A percentile compares a stretch with the other conserved stretches of the same genome.
Evolutionary conservation across 2,888 invertebrate genomes (phyloP).

Genomic region (Thera obeliscata): DNA sequence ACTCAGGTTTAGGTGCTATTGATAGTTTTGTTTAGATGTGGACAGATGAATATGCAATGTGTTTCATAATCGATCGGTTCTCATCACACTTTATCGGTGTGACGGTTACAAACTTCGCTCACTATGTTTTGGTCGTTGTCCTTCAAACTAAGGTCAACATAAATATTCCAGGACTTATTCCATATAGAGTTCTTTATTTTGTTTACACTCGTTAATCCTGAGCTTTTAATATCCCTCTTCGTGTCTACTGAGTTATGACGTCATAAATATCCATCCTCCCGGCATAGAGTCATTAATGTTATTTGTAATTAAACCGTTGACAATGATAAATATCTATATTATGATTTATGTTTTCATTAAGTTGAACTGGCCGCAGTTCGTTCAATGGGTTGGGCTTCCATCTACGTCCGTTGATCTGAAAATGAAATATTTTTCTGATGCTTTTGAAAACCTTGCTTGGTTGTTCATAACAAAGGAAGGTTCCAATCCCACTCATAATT

Average conservation of each 20-base stretch:
- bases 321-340: conserved; percentile 43
- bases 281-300: conserved; percentile 49
- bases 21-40: neutral
- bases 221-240: conserved; percentile 20
- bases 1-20: neutral
- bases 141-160: conserved; percentile 6
- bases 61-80: conserved; percentile 5
- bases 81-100: neutral
- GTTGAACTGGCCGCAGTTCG: conserved; percentile 18
- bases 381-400: conserved; percentile 12
- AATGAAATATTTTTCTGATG: conserved; percentile 10
- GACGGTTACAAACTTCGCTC: neutral
- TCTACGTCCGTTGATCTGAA: conserved; percentile 7
- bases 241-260: conserved; percentile 43
- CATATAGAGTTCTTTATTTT: conserved; percentile 10
- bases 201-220: conserved; percentile 15
- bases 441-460: neutral
- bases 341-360: conserved; percentile 36
- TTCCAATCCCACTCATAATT: no score
- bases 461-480: neutral
- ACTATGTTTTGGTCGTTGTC: conserved; percentile 5
- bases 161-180: neutral
- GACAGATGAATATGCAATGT: conserved; percentile 29
- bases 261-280: conserved; percentile 49
- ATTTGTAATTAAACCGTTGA: conserved; percentile 50